Percentiles rank a stretch among this genome's conserved stretches.
phyloP scores from a whole-genome alignment of 2,888 invertebrate species.

The Cosmorhoe ocellata region DNA sequence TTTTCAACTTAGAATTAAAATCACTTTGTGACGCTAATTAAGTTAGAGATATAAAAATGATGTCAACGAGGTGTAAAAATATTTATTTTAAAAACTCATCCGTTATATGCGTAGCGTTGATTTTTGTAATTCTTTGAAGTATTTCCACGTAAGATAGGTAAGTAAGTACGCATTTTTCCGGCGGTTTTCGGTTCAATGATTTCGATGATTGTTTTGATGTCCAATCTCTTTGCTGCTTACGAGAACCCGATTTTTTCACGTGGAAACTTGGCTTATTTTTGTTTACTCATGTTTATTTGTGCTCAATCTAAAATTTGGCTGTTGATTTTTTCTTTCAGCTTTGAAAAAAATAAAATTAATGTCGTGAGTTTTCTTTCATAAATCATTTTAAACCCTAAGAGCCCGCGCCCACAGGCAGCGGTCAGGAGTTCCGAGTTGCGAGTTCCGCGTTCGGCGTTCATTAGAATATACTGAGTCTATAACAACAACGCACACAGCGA shows the following conservation, averaged over 20 bases:
- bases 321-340: background rate
- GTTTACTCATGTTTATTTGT: slow-evolving; percentile 1
- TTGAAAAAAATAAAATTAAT: background rate
- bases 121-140: slow-evolving; percentile 6
- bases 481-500: too few relatives aligned
- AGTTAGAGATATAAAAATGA: too few relatives aligned
- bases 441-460: too few relatives aligned
- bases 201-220: slow-evolving; percentile 32
- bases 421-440: too few relatives aligned
- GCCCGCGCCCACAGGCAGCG: too few relatives aligned
- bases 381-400: too few relatives aligned
- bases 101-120: background rate
- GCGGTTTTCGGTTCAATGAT: slow-evolving; percentile 22
- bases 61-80: too few relatives aligned
- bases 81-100: too few relatives aligned
- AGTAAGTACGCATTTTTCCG: slow-evolving; percentile 8
- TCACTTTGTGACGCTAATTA: too few relatives aligned
- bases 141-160: slow-evolving; percentile 5
- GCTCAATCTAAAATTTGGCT: background rate
- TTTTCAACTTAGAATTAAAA: too few relatives aligned
- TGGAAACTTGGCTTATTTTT: slow-evolving; percentile 23
- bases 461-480: too few relatives aligned
- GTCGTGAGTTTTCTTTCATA: too few relatives aligned
- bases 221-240: slow-evolving; percentile 7
- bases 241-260: slow-evolving; percentile 16